Conservation (phyloP, 2,113 vertebrate species). For the Nettapus auritus region DNA sequence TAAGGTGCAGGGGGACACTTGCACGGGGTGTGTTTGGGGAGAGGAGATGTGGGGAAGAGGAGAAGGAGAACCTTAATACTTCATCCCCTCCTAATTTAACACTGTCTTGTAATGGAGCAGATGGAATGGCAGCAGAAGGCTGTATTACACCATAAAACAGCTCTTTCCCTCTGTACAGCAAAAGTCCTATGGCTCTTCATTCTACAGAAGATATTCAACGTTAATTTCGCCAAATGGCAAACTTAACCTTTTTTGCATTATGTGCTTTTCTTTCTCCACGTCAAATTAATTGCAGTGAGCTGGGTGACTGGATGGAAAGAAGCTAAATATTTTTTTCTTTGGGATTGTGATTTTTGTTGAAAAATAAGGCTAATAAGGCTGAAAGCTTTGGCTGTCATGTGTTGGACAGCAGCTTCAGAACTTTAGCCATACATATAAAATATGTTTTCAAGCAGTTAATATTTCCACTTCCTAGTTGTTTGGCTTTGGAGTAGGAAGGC, state of each 20-base stretch:
- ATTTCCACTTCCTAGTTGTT: not conserved
- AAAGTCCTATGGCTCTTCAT: not conserved
- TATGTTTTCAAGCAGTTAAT: not conserved
- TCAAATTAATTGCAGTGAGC: not conserved
- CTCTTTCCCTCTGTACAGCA: not conserved
- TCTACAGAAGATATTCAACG: not conserved
- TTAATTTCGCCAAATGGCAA: not conserved
- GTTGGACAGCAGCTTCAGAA: not conserved
- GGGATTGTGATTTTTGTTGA: not conserved
- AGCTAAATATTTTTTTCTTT: not conserved
- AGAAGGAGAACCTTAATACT: not conserved
- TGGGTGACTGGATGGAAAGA: not conserved
- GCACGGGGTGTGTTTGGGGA: not conserved
- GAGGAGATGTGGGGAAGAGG: not conserved
- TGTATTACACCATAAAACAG: not conserved
- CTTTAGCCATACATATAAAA: not conserved
- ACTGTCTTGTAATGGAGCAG: not conserved
- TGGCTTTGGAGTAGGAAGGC: not conserved
- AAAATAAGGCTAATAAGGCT: not conserved
- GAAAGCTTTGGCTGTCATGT: not conserved
- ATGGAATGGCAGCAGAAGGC: not conserved
- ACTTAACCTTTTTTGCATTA: not conserved
- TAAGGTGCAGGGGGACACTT: conserved; percentile 46
- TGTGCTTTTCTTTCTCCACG: not conserved
- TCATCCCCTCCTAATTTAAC: not conserved